These are phyloP conservation scores for Macrotrachela quadricornifera DNA, from an alignment of 1,140 invertebrate genomes.

Conservation along the genomic window DNA sequence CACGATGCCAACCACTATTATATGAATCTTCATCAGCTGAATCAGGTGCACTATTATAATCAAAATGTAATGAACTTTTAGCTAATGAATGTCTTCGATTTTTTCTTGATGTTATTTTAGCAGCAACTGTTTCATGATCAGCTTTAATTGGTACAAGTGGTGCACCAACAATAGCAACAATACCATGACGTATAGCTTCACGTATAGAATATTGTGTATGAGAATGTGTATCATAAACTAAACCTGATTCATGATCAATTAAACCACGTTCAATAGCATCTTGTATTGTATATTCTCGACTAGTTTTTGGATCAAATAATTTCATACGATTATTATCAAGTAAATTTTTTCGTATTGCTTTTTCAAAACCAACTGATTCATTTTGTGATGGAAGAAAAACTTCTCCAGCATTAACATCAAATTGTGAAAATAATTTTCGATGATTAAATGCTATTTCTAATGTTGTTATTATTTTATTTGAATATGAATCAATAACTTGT, in stretches of 20 bases:
- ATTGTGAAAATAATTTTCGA: neutral
- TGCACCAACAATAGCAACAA: constrained; percentile 4
- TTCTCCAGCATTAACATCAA: constrained; percentile 8
- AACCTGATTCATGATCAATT: constrained; percentile 1
- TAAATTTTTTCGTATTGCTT: constrained; percentile 1
- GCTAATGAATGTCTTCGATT: neutral
- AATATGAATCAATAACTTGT: neutral
- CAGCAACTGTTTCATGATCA: neutral
- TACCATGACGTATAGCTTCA: constrained; percentile 3
- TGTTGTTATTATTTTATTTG: neutral
- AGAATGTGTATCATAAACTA: constrained; percentile 1
- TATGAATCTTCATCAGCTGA: too few species aligned
- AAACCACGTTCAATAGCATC: constrained; percentile 1
- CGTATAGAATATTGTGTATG: neutral
- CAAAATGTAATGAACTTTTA: neutral
- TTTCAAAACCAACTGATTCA: constrained; percentile 1
- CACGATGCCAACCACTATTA: too few species aligned
- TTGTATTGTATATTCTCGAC: constrained; percentile 1
- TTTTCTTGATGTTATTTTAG: neutral
- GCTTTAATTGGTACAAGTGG: neutral
- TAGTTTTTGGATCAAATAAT: constrained; percentile 5
- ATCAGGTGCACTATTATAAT: too few species aligned
- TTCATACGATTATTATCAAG: neutral
- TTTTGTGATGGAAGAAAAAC: neutral
- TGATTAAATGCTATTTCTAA: constrained; percentile 2